Evolutionary conservation across 2,797 vertebrate genomes (phyloP), one percentile per base, ranked within the genome.

Genomic region (Borostomias antarcticus): DNA sequence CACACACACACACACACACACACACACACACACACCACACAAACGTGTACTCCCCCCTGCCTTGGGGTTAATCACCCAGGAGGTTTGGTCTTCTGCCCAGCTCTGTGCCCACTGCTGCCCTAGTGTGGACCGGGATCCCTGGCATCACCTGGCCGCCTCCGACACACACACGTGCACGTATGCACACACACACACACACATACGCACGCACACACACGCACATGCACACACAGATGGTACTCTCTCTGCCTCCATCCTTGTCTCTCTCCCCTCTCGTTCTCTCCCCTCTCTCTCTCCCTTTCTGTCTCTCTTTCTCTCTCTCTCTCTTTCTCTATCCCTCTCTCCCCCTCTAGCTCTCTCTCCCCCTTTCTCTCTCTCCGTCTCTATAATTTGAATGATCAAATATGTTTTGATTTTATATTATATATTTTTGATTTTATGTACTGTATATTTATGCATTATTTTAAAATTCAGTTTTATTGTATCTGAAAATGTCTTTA

Each of bases 31-130:
- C 45, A 2, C 17, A 47, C 17, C 2, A 52, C 50, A 52, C 50
- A 52, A 8, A 52, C 21, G 26, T 11, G 28, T 37, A 11, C 35
- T 11, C 1, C 35, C 35, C 35, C 35, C 35, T 37, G 7, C 35
- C 47, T 19, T 50, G 2, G 47, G 45, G 19, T 2, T 48, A n/a
- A 47, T 50, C 47, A 50, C 19, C 47, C 47, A 50, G n/a, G 21
- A 23, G 47, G 47, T 23, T 37, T 58, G 32, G 33, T 56, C 53
- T 3, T 9, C 19, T 35, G 56, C 56, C 32, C 32, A 23, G 56
- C 56, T 35, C 11, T 37, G 32, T 19, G n/a, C 56, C 33, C 32
- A 32, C 32, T 35, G 30, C 21, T 58, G 56, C 56, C 56, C 56
- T 33, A 35, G n/a, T 23, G n/a, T 35, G 30, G 56, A 3, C 28